Evolutionary conservation across 2,797 vertebrate species (phyloP).

Genomic region (Megalops cyprinoides): DNA sequence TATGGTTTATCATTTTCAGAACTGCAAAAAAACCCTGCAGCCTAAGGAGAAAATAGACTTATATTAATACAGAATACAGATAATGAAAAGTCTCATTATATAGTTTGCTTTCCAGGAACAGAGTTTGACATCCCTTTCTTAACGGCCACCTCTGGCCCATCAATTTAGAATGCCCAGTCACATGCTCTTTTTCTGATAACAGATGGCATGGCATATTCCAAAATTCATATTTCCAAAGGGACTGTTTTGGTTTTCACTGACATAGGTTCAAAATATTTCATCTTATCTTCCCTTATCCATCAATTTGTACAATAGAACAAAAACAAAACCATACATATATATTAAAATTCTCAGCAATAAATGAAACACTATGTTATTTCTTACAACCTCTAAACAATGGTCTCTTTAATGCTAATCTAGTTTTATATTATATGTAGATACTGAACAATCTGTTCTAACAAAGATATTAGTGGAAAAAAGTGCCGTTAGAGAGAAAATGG

Average conservation of each 20-base stretch:
- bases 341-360: slow-evolving; percentile 29
- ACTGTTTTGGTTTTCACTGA: slow-evolving; percentile 43
- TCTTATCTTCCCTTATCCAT: slow-evolving; percentile 28
- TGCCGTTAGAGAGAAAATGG: slow-evolving; percentile 49
- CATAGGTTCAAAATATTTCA: slow-evolving; percentile 24
- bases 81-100: no score
- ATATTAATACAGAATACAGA: slow-evolving; percentile 17
- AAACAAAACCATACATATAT: slow-evolving; percentile 26
- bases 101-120: slow-evolving; percentile 41
- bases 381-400: slow-evolving; percentile 21
- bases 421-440: slow-evolving; percentile 38
- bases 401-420: slow-evolving; percentile 41
- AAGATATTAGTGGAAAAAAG: slow-evolving; percentile 44
- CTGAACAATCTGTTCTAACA: slow-evolving; percentile 40
- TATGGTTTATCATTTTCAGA: not conserved
- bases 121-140: no score
- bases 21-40: not conserved
- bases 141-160: no score
- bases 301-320: slow-evolving; percentile 26
- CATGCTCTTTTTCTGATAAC: no score
- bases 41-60: slow-evolving; percentile 33
- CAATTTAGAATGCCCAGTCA: no score
- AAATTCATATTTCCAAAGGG: no score
- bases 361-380: slow-evolving; percentile 49
- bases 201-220: no score